Evolutionary conservation across 2,888 invertebrate genomes (phyloP).

Genomic region (Dynastes tityus): DNA sequence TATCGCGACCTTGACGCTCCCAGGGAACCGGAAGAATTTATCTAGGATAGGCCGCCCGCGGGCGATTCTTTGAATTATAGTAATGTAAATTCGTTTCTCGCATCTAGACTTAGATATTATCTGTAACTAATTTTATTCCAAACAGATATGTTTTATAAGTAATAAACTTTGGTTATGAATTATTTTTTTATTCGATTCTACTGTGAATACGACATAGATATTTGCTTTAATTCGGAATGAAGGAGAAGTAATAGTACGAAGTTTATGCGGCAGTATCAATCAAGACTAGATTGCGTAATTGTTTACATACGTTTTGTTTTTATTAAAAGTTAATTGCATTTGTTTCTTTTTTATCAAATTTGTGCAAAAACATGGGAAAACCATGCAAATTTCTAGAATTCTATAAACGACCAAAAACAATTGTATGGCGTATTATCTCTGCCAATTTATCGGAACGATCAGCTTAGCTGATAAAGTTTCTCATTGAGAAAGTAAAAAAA

Average conservation of each 20-base stretch:
- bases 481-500: background rate
- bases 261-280: no score
- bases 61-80: conserved; percentile 23
- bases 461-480: no score
- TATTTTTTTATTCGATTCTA: conserved; percentile 25
- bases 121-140: conserved; percentile 46
- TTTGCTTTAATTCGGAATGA: background rate
- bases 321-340: no score
- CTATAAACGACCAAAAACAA: no score
- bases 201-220: conserved; percentile 2
- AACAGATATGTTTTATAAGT: conserved; percentile 36
- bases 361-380: no score
- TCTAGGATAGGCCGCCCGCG: conserved; percentile 70
- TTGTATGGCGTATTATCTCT: no score
- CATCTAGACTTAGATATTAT: conserved; percentile 39
- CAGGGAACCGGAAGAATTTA: conserved; percentile 90
- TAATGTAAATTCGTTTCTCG: conserved; percentile 47
- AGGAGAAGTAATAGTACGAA: no score
- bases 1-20: conserved; percentile 95
- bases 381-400: no score
- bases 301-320: background rate
- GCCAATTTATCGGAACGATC: no score
- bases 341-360: no score
- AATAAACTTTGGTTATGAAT: conserved; percentile 42
- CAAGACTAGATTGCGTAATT: no score